Base-by-base conservation (phyloP, 1,140 invertebrate genomes). In the Sweltsa coloradensis region DNA sequence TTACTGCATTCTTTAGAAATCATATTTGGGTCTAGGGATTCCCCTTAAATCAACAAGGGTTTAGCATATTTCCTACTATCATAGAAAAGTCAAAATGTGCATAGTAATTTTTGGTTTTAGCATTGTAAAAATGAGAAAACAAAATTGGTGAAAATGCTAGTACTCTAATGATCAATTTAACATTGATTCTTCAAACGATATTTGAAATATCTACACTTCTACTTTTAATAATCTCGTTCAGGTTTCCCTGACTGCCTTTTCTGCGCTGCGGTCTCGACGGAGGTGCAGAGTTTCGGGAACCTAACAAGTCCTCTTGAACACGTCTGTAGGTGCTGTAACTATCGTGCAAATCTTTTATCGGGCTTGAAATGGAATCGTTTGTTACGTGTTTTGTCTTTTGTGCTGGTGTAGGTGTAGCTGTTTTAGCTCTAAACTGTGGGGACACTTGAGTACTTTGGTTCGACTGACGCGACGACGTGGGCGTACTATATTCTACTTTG, bases 361-460 rank as follows among this genome's bases (percentile, higher is more conserved):
- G 16, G 24, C 37, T 19, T 19, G 37, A 40, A 22, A 16, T 22
- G 2, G 24, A 9, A 40, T 40, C 24, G 24, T 16, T 11, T 22
- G 37, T 19, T 5, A 40, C 14, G 13, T 40, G 21, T 22, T 19
- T 40, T 3, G 24, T 7, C 21, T 16, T 19, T 40, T 40, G 37
- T 16, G 37, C 13, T 11, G 11, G 13, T 40, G 37, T 5, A 16
- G 3, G 37, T 22, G 37, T 19, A 19, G 24, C 23, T 34, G 42
- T 27, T 1, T n/a, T 16, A 19, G 21, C 19, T n/a, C 23, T 31
- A 19, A 27, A n/a, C 14, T 11, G 16, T 45, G 42, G 26, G 16
- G 42, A 29, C 23, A 45, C 42, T 21, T 31, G 42, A n/a, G 42
- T 45, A 31, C 42, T 45, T 45, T 45, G 42, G 26, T 23, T 40